Conservation (phyloP, 2,113 vertebrate species). For the Alces alces region DNA sequence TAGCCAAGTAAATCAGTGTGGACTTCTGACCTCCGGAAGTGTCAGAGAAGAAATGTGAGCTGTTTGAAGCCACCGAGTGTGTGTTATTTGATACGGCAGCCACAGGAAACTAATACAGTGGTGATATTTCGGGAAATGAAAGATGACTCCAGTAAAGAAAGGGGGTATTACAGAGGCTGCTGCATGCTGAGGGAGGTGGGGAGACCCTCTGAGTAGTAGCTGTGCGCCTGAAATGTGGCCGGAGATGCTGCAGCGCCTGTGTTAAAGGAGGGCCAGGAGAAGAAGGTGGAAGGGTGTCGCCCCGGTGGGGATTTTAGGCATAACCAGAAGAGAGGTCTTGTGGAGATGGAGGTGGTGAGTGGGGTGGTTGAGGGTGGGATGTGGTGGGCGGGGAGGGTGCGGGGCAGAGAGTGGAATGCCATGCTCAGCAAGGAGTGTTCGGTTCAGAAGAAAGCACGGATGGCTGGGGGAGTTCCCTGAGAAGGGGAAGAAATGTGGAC, state of each 20-base stretch:
- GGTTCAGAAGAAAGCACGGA: background rate
- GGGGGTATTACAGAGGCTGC: background rate
- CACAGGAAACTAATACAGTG: background rate
- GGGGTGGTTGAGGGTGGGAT: too few species aligned
- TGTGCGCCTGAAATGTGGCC: rapidly evolving
- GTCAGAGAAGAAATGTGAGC: background rate
- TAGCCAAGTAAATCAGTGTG: too few species aligned
- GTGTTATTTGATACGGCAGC: background rate
- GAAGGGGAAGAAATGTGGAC: background rate
- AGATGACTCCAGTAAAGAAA: background rate
- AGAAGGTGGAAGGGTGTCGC: background rate
- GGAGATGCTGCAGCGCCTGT: rapidly evolving
- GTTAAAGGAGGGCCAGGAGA: background rate
- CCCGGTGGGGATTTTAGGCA: background rate
- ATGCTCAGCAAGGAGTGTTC: background rate
- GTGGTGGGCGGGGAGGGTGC: too few species aligned
- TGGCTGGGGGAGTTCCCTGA: background rate
- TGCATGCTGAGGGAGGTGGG: background rate
- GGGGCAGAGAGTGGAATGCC: background rate
- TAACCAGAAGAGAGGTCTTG: background rate
- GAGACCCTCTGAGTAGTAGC: background rate
- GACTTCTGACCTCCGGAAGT: background rate
- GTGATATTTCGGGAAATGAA: background rate
- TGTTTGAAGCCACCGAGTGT: background rate
- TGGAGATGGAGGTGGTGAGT: background rate